Percentiles rank a stretch among this genome's conserved stretches.
phyloP scores from a whole-genome alignment of 2,888 invertebrate genomes.

The Antheraea assamensis region DNA sequence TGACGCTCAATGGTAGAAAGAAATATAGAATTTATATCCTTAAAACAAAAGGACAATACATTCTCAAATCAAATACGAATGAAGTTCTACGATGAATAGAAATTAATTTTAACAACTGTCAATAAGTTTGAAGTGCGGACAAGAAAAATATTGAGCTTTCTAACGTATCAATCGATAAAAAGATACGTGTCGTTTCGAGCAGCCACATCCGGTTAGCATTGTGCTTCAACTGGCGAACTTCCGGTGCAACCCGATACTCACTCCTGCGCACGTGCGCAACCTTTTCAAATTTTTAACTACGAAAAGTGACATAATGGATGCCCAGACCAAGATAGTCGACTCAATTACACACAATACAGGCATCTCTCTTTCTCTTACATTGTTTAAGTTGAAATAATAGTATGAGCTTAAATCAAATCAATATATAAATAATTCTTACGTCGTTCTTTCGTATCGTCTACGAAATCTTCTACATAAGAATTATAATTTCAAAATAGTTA shows the following conservation, averaged over 20 bases:
- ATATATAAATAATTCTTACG: background rate
- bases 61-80: background rate
- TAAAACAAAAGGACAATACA: background rate
- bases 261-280: slow-evolving; percentile 81
- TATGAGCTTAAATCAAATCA: background rate
- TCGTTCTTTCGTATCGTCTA: background rate
- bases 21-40: background rate
- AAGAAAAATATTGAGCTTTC: slow-evolving; percentile 78
- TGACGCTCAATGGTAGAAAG: background rate
- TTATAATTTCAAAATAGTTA: background rate
- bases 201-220: slow-evolving; percentile 80
- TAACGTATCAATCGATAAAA: slow-evolving; percentile 80
- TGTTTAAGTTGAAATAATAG: background rate
- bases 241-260: slow-evolving; percentile 81
- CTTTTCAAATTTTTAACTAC: slow-evolving; percentile 73
- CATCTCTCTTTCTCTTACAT: background rate
- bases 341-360: background rate
- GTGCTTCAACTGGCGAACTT: slow-evolving; percentile 73
- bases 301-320: slow-evolving; percentile 64
- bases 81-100: background rate
- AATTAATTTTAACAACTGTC: slow-evolving; percentile 40
- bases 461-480: background rate
- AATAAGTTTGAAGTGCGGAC: slow-evolving; percentile 65
- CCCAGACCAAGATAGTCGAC: slow-evolving; percentile 4
- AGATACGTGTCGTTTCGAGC: slow-evolving; percentile 80